Conservation (phyloP, 1,140 invertebrate species). For the Pogonus chalceus region DNA sequence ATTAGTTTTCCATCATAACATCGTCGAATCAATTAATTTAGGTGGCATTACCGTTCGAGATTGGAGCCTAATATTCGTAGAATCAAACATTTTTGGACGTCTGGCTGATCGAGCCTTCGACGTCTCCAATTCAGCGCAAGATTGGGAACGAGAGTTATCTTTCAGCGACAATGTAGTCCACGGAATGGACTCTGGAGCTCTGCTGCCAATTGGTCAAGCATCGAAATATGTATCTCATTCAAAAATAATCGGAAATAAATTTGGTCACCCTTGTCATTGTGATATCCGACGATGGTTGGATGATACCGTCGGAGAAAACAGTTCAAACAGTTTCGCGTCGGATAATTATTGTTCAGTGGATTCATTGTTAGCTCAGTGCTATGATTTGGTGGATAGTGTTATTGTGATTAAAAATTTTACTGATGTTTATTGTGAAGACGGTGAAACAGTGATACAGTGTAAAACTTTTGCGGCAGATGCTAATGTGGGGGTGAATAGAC, state of each 20-base stretch:
- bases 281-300: slow-evolving; percentile 45
- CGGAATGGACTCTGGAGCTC: slow-evolving; percentile 38
- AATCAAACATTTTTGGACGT: slow-evolving; percentile 50
- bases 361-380: slow-evolving; percentile 46
- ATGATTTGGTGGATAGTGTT: slow-evolving; percentile 49
- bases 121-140: slow-evolving; percentile 29
- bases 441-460: slow-evolving; percentile 37
- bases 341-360: slow-evolving; percentile 53
- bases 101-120: slow-evolving; percentile 45
- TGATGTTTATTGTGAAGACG: slow-evolving; percentile 43
- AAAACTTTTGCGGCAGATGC: slow-evolving; percentile 36
- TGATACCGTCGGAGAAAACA: slow-evolving; percentile 36
- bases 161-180: slow-evolving; percentile 53
- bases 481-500: slow-evolving; percentile 31
- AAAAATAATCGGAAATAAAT: slow-evolving; percentile 49
- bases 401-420: slow-evolving; percentile 52
- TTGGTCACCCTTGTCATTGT: slow-evolving; percentile 50
- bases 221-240: slow-evolving; percentile 34
- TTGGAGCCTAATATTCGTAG: slow-evolving; percentile 51
- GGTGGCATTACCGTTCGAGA: slow-evolving; percentile 47
- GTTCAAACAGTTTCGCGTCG: slow-evolving; percentile 37
- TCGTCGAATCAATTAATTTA: slow-evolving; percentile 44
- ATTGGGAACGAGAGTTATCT: slow-evolving; percentile 40
- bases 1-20: slow-evolving; percentile 48
- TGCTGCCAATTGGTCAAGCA: slow-evolving; percentile 45